A percentile compares a stretch with the other conserved stretches of the same genome.
phyloP scores from a whole-genome alignment of 2,888 invertebrate species.

The Gymnosoma rotundatum region DNA sequence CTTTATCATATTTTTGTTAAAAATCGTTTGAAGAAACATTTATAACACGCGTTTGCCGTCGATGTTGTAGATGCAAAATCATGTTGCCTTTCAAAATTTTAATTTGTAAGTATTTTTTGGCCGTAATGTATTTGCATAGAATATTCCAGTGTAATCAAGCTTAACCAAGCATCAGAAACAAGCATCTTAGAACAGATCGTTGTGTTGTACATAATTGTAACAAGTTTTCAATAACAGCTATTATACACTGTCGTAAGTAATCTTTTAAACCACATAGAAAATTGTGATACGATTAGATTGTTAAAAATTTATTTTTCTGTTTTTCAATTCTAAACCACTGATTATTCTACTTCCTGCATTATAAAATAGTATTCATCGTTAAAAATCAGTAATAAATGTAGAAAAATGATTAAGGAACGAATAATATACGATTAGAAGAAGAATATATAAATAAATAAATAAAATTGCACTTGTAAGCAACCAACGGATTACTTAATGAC shows the following conservation, averaged over 20 bases:
- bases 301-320: constrained; percentile 18
- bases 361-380: constrained; percentile 48
- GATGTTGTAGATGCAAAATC: constrained; percentile 58
- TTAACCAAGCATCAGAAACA: too few relatives aligned
- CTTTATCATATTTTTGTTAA: constrained; percentile 36
- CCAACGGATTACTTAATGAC: not conserved
- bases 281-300: constrained; percentile 21
- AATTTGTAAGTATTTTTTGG: constrained; percentile 24
- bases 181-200: constrained; percentile 10
- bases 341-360: constrained; percentile 47
- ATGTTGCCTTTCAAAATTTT: constrained; percentile 33
- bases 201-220: constrained; percentile 46
- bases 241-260: constrained; percentile 34
- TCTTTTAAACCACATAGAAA: constrained; percentile 41
- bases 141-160: constrained; percentile 5
- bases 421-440: not conserved
- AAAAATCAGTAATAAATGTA: constrained; percentile 31
- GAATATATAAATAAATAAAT: not conserved
- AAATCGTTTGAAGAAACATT: constrained; percentile 53
- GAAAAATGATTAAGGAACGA: constrained; percentile 16
- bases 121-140: constrained; percentile 34
- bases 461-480: too few relatives aligned
- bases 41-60: constrained; percentile 75
- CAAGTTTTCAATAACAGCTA: constrained; percentile 53
- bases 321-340: constrained; percentile 31